phyloP scores from a whole-genome alignment of 2,797 vertebrate species.

The Tragopan temminckii region DNA sequence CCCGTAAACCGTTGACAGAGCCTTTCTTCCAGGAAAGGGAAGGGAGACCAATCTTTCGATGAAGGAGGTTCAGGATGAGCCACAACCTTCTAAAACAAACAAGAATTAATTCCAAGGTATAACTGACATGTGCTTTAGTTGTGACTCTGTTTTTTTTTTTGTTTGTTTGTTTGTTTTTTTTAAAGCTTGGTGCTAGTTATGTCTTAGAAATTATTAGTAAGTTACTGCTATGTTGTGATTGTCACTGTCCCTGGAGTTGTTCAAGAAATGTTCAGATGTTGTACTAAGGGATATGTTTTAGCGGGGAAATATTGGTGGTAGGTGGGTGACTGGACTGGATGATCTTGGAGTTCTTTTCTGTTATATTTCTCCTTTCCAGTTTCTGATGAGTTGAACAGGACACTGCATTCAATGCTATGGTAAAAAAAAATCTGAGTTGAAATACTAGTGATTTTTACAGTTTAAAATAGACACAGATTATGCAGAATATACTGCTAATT shows the following conservation, averaged over 20 bases:
- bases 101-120: neutral
- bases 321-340: no score
- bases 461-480: conserved; percentile 10
- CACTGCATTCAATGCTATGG: neutral
- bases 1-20: no score
- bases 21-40: neutral
- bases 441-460: neutral
- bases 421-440: neutral
- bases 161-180: no score
- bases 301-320: no score
- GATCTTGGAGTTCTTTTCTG: no score
- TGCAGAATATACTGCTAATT: neutral
- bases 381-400: neutral
- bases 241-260: no score
- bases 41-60: neutral
- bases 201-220: neutral
- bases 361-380: neutral
- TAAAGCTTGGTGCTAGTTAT: neutral
- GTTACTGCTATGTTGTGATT: no score
- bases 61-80: neutral
- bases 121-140: neutral
- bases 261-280: no score
- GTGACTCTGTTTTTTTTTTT: no score
- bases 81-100: neutral
- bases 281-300: no score